Conservation (phyloP, 2,797 vertebrate genomes). For the Pyrocephalus nanus region DNA sequence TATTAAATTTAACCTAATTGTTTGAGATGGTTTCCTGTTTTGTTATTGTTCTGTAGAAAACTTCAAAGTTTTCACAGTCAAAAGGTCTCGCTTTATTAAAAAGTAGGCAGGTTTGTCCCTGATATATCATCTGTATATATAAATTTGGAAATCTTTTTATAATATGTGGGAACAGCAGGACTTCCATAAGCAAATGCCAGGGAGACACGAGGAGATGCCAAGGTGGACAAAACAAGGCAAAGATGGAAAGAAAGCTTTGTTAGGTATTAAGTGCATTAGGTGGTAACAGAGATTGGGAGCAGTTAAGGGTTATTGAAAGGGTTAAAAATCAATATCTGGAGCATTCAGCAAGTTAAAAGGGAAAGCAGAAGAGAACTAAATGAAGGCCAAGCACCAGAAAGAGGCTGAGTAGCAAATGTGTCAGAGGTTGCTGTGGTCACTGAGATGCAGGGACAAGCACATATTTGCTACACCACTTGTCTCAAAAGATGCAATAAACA, state of each 20-base stretch:
- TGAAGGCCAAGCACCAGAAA: not conserved
- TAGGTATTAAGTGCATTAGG: not conserved
- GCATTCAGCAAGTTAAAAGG: not conserved
- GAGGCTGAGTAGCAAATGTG: not conserved
- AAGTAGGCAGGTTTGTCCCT: not conserved
- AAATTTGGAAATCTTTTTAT: not conserved
- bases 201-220: not conserved
- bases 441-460: accelerated
- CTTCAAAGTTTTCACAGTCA: not conserved
- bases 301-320: not conserved
- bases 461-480: not conserved
- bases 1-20: not conserved
- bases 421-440: not conserved
- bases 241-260: not conserved
- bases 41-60: not conserved
- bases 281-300: not conserved
- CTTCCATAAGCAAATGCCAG: not conserved
- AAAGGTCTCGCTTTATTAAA: not conserved
- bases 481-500: not conserved
- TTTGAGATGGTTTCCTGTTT: not conserved
- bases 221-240: not conserved
- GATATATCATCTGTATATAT: not conserved
- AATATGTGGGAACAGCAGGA: not conserved
- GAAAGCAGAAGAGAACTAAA: not conserved
- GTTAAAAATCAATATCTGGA: not conserved